Evolutionary conservation across 2,888 invertebrate species (phyloP).

Genomic region (Dastarcus helophoroides): DNA sequence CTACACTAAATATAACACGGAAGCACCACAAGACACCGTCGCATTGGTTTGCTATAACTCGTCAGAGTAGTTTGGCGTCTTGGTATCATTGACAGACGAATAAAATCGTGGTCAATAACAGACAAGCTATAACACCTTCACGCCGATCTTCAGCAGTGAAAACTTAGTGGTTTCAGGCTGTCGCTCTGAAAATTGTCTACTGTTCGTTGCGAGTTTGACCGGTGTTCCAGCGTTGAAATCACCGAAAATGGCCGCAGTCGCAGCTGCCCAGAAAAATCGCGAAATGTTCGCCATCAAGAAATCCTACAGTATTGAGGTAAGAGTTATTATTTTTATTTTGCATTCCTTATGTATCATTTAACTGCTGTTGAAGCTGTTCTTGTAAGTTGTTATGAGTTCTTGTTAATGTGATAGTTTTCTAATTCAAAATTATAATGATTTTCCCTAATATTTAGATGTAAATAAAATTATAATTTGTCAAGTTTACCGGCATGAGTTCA

Average conservation of each 20-base stretch:
- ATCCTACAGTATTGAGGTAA: slow-evolving; percentile 94
- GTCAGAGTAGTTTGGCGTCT: slow-evolving; percentile 29
- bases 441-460: no score
- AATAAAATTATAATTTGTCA: no score
- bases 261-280: slow-evolving; percentile 87
- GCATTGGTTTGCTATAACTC: slow-evolving; percentile 32
- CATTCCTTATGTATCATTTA: no score
- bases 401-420: no score
- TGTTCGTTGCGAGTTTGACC: slow-evolving; percentile 1
- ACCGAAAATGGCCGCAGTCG: slow-evolving; percentile 71
- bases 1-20: slow-evolving; percentile 34
- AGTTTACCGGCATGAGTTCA: no score
- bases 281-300: slow-evolving; percentile 96
- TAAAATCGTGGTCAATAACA: slow-evolving; percentile 44
- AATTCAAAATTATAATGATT: no score
- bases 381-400: no score
- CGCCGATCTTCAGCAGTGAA: slow-evolving; percentile 41
- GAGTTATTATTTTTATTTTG: slow-evolving; percentile 30
- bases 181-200: slow-evolving; percentile 14
- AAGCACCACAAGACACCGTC: slow-evolving; percentile 26
- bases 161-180: slow-evolving; percentile 32
- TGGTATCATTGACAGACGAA: slow-evolving; percentile 32
- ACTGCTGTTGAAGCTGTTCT: no score
- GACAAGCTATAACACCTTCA: slow-evolving; percentile 28
- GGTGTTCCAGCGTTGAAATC: slow-evolving; percentile 20